phyloP scores from a whole-genome alignment of 1,140 invertebrate species.

The Uloborus diversus region DNA sequence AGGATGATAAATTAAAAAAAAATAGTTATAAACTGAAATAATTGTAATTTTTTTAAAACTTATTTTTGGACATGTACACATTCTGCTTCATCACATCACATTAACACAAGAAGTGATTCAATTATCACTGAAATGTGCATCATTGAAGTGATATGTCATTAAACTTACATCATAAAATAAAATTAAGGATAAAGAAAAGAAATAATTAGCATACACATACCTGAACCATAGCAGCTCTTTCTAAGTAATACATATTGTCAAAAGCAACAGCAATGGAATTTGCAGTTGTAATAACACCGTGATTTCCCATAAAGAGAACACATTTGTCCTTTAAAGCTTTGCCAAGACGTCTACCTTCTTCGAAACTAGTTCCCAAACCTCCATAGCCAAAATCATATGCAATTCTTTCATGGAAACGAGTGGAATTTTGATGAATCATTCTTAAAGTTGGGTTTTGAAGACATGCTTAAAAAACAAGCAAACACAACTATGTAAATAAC shows the following conservation, averaged over 20 bases:
- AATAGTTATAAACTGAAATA: no score
- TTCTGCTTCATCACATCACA: no score
- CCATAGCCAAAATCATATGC: slow-evolving; percentile 25
- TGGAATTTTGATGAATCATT: slow-evolving; percentile 39
- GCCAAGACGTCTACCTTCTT: slow-evolving; percentile 23
- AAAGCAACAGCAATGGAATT: slow-evolving; percentile 25
- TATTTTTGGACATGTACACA: no score
- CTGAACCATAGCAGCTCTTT: slow-evolving; percentile 40
- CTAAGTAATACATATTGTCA: slow-evolving; percentile 49
- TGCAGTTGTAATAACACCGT: slow-evolving; percentile 7
- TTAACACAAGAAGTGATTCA: no score
- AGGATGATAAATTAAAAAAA: no score
- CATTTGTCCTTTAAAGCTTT: slow-evolving; percentile 6
- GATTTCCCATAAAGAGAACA: slow-evolving; percentile 29
- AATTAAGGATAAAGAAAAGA: no score
- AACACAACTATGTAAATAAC: not conserved
- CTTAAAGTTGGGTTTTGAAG: slow-evolving; percentile 10
- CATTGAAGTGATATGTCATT: no score
- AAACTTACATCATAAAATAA: no score
- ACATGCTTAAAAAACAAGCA: slow-evolving; percentile 3
- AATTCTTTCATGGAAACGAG: slow-evolving; percentile 9
- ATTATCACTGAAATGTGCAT: no score
- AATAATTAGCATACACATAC: not conserved
- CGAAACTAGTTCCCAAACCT: slow-evolving; percentile 2
- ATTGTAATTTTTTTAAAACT: no score